phyloP scores from a whole-genome alignment of 2,888 invertebrate species.

The Atherix ibis region DNA sequence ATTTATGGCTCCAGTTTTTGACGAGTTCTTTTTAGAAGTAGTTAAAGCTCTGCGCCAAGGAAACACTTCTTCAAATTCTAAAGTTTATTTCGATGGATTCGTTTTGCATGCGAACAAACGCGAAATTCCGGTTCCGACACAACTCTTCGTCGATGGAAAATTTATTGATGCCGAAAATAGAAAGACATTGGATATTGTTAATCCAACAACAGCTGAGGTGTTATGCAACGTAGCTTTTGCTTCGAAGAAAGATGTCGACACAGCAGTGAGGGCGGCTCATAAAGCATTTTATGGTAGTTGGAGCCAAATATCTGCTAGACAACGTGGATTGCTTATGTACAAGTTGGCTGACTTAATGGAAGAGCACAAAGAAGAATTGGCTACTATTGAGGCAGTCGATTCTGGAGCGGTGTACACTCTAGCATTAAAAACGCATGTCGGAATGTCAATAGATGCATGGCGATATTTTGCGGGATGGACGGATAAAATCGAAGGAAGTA shows the following conservation, averaged over 20 bases:
- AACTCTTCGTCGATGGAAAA: conserved; percentile 80
- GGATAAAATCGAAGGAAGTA: conserved; percentile 84
- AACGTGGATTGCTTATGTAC: conserved; percentile 68
- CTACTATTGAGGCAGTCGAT: conserved; percentile 84
- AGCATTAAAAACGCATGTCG: conserved; percentile 89
- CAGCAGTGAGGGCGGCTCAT: conserved; percentile 75
- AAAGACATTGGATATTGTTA: conserved; percentile 49
- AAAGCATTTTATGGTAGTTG: conserved; percentile 84
- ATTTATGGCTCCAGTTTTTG: conserved; percentile 81
- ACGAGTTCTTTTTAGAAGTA: conserved; percentile 57
- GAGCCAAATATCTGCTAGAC: conserved; percentile 87
- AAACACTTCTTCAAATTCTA: conserved; percentile 37
- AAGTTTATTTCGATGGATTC: conserved; percentile 49
- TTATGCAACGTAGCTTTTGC: conserved; percentile 62
- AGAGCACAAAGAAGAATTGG: conserved; percentile 82
- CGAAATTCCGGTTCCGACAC: conserved; percentile 71
- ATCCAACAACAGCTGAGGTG: conserved; percentile 72
- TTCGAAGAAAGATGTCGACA: conserved; percentile 65
- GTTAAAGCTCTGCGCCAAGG: conserved; percentile 51
- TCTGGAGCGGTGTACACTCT: conserved; percentile 95
- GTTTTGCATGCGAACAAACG: conserved; percentile 68
- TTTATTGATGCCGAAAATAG: conserved; percentile 65
- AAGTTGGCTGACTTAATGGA: conserved; percentile 93
- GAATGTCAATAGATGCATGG: conserved; percentile 97
- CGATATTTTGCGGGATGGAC: conserved; percentile 94